phyloP scores from a whole-genome alignment of 2,888 invertebrate genomes.

The Seladonia tumulorum region DNA sequence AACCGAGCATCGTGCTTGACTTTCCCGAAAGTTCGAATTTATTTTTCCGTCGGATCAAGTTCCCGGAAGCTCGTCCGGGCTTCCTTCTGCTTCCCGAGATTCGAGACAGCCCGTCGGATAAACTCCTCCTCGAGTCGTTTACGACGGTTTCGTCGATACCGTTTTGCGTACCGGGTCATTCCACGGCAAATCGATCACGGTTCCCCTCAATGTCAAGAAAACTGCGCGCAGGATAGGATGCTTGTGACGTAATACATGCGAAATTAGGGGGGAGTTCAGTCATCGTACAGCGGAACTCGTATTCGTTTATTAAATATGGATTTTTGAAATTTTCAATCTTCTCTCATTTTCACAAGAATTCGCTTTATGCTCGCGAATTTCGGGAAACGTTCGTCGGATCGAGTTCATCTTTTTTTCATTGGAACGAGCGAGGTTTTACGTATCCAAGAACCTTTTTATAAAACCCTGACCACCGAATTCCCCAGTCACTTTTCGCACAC shows the following conservation, averaged over 20 bases:
- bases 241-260: not conserved
- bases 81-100: not conserved
- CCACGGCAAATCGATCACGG: not conserved
- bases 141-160: not conserved
- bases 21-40: constrained; percentile 22
- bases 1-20: constrained; percentile 7
- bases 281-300: not conserved
- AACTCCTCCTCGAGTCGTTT: not conserved
- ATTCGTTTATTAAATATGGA: not conserved
- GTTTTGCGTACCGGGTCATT: not conserved
- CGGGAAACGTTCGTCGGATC: not conserved
- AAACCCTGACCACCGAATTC: too few species aligned
- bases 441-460: too few species aligned
- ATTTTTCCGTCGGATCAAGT: constrained; percentile 36
- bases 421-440: not conserved
- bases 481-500: too few species aligned
- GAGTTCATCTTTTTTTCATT: not conserved
- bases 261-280: not conserved
- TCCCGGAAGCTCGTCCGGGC: constrained; percentile 21
- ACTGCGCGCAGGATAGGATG: not conserved
- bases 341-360: too few species aligned
- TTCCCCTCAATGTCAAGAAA: not conserved
- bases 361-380: not conserved
- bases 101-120: constrained; percentile 19
- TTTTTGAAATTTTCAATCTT: not conserved